A percentile compares a stretch with the other conserved stretches of the same genome.
These are phyloP conservation scores for Sitta europaea DNA, from an alignment of 2,113 vertebrate genomes.

Conservation along the genomic window DNA sequence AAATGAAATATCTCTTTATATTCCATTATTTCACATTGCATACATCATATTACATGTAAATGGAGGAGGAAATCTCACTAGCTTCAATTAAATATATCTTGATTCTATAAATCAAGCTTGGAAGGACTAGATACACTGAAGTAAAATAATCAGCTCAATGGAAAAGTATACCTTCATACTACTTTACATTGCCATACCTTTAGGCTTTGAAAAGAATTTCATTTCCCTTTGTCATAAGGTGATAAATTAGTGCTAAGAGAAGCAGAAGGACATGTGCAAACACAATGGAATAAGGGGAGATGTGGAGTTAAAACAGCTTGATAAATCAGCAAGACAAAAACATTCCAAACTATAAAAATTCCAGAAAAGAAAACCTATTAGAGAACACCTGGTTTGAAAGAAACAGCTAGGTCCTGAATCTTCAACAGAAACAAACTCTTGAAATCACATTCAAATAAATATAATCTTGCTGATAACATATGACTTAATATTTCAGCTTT, in stretches of 20 bases:
- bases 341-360: not conserved
- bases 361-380: not conserved
- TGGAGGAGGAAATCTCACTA: not conserved
- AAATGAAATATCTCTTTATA: not conserved
- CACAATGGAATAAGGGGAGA: not conserved
- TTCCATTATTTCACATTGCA: not conserved
- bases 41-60: not conserved
- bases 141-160: not conserved
- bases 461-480: not conserved
- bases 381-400: not conserved
- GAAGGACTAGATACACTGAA: not conserved
- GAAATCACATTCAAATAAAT: not conserved
- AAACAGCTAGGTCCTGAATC: not conserved
- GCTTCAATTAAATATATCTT: not conserved
- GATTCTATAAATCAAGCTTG: not conserved
- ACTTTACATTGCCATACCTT: not conserved
- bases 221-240: not conserved
- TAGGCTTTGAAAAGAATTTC: not conserved
- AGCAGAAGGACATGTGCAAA: not conserved
- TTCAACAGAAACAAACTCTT: not conserved
- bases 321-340: not conserved
- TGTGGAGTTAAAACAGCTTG: not conserved
- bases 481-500: not conserved
- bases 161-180: not conserved
- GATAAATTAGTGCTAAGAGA: not conserved